These are phyloP conservation scores for Elachura formosa DNA, from an alignment of 2,113 vertebrate species.

Conservation along the genomic window DNA sequence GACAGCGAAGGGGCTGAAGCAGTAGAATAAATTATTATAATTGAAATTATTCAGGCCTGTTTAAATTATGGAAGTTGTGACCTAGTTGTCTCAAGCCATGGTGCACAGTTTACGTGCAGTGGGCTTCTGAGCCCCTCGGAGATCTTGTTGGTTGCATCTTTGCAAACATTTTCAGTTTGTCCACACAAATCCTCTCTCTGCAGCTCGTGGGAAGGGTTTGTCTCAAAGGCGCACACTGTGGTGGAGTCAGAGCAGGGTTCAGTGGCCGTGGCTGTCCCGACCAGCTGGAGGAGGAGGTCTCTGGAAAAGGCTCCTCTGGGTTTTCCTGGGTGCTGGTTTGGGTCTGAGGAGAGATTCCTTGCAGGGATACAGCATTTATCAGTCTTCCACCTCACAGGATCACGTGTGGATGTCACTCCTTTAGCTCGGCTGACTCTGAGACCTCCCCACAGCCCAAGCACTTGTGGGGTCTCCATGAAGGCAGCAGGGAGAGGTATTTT, in stretches of 20 bases:
- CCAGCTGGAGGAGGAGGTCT: neutral
- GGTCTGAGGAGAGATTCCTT: neutral
- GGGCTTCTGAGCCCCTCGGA: neutral
- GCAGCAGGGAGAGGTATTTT: neutral
- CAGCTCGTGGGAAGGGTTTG: neutral
- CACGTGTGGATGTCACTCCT: neutral
- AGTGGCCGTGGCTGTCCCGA: neutral
- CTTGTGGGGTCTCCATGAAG: fast-evolving
- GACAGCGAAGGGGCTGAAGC: neutral
- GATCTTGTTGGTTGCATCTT: neutral
- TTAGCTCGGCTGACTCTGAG: neutral
- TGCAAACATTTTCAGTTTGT: neutral
- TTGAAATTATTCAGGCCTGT: conserved; percentile 6
- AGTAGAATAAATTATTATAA: neutral
- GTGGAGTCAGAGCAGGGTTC: neutral
- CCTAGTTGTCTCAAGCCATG: neutral
- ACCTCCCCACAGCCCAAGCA: fast-evolving
- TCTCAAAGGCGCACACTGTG: fast-evolving
- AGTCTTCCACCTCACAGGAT: neutral
- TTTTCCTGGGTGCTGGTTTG: neutral
- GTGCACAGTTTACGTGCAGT: neutral
- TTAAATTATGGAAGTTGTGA: conserved; percentile 23
- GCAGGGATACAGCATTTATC: neutral
- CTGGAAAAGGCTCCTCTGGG: neutral
- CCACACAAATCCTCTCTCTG: neutral